Conservation (phyloP, 2,888 invertebrate species). For the Troglohyphantes excavatus region DNA sequence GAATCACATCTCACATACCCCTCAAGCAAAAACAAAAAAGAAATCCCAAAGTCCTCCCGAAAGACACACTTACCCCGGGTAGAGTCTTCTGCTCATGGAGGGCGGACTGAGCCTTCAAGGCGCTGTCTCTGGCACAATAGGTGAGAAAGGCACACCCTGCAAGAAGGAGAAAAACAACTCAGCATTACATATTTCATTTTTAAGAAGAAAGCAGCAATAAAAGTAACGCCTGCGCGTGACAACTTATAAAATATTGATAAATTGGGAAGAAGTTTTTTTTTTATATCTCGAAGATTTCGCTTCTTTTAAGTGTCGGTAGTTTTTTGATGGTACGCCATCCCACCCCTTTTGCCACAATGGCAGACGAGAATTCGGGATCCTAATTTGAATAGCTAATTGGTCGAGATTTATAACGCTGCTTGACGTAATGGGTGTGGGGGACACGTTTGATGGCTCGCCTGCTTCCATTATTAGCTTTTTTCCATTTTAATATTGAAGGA, state of each 20-base stretch:
- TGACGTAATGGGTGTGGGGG: slow-evolving; percentile 18
- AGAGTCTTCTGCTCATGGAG: slow-evolving; percentile 99
- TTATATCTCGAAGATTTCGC: not conserved
- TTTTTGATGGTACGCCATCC: slow-evolving; percentile 43
- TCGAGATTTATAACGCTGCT: slow-evolving; percentile 38
- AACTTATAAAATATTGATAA: slow-evolving; percentile 48
- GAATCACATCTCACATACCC: too few species aligned
- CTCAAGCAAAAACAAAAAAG: too few species aligned
- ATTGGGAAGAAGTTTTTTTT: slow-evolving; percentile 14
- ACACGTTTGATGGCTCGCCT: not conserved
- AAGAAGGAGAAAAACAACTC: slow-evolving; percentile 44
- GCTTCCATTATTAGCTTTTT: not conserved
- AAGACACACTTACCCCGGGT: slow-evolving; percentile 80
- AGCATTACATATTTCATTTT: slow-evolving; percentile 39
- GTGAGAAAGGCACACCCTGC: slow-evolving; percentile 99
- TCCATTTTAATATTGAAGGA: slow-evolving; percentile 1
- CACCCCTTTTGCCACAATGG: not conserved
- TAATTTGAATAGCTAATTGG: slow-evolving; percentile 67
- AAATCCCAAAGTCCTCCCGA: not conserved
- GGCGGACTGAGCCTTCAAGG: slow-evolving; percentile 94
- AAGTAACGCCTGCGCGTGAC: slow-evolving; percentile 51
- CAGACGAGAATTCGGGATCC: slow-evolving; percentile 6
- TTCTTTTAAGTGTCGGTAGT: slow-evolving; percentile 1
- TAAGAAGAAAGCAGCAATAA: slow-evolving; percentile 31
- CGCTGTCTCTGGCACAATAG: slow-evolving; percentile 98